Evolutionary conservation across 2,113 vertebrate species (phyloP), one percentile per base, ranked within the genome.

Genomic region (Callorhinus ursinus): DNA sequence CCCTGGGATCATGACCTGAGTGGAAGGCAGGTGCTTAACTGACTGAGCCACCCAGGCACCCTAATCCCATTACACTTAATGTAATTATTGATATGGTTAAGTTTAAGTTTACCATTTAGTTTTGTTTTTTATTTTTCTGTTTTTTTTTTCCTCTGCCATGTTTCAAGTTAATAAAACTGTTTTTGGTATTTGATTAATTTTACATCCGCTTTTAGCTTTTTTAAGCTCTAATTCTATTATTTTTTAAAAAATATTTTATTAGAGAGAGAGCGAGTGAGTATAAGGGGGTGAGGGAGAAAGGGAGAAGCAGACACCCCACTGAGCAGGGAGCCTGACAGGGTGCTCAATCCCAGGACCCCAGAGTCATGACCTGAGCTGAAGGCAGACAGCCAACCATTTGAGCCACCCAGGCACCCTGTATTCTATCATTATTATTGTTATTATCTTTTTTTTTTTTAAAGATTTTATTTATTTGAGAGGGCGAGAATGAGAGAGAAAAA

Each of bases 101-200:
- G 21, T 89, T 83, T 80, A 95, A 85, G 59, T 53, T 65, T 88
- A 81, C 26, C 16, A 57, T 57, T 88, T 93, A 67, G 22, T 13
- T 81, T 67, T 53, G 0, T n/a, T 88, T n/a, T 88, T 57, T 74
- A 24, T 91, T 88, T 90, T 33, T 36, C 14, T 77, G 33, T 59
- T 24, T 57, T 83, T 10, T 88, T 88, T 76, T 82, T 94, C 39
- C 57, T 21, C 19, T 83, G 31, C n/a, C 36, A 22, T 88, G 46
- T 79, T 96, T 65, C 67, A 57, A 79, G 4, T 88, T 92, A 79
- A 57, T 77, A 74, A 42, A 89, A 63, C 8, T 24, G 80, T 74
- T 63, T 81, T 33, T 65, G 19, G 4, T 92, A 65, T 92, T 94
- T 77, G 10, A 84, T 94, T 77, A 7, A 84, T 84, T 92, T 88